phyloP scores from a whole-genome alignment of 2,888 invertebrate genomes.

The Ischnus inquisitorius region DNA sequence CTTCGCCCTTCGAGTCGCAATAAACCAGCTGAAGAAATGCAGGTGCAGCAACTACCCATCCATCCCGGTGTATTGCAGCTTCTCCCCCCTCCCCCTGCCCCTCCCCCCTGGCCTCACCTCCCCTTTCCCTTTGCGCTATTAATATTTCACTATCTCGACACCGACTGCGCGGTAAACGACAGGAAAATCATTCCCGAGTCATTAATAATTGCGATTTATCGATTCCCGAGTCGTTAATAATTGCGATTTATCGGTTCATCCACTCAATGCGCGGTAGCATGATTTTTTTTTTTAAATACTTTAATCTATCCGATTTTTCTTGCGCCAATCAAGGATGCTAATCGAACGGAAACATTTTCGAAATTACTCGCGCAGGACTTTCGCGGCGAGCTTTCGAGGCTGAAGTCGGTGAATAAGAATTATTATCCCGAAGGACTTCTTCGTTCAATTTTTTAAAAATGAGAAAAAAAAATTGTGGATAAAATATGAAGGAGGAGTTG shows the following conservation, averaged over 20 bases:
- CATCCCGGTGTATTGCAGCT: constrained; percentile 9
- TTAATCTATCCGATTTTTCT: not conserved
- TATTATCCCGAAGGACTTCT: no score
- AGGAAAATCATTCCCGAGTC: constrained; percentile 13
- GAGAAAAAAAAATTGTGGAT: no score
- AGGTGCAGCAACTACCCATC: constrained; percentile 59
- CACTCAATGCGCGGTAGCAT: not conserved
- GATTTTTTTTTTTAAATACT: not conserved
- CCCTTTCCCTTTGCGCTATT: constrained; percentile 36
- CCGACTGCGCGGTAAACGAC: constrained; percentile 37
- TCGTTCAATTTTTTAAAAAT: no score
- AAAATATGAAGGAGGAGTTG: no score
- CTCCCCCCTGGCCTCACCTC: no score
- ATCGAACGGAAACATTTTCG: no score
- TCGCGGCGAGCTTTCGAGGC: no score
- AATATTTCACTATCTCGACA: constrained; percentile 52
- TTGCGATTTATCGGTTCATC: constrained; percentile 16
- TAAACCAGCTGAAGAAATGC: constrained; percentile 54
- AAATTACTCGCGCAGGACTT: no score
- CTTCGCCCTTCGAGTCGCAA: constrained; percentile 24
- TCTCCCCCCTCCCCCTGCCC: no score
- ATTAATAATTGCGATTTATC: constrained; percentile 21
- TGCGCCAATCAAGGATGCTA: no score
- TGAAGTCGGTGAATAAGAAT: no score
- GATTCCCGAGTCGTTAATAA: constrained; percentile 1